These are phyloP conservation scores for Phrynocephalus versicolor DNA, from an alignment of 2,113 vertebrate genomes.

Conservation along the genomic window DNA sequence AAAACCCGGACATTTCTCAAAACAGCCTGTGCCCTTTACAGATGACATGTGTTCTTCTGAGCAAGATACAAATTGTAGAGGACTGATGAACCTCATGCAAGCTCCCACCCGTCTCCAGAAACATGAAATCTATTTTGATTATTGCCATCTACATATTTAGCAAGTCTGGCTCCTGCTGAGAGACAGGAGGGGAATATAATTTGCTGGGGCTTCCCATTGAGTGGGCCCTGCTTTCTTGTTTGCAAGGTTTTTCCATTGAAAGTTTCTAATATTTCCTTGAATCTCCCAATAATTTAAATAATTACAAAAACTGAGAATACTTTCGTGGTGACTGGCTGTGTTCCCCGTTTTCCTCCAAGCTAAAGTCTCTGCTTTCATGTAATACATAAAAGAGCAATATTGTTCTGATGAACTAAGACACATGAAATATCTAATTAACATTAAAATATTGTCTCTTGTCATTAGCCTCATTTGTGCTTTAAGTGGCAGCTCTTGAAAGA, in stretches of 20 bases:
- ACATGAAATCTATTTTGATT: slow-evolving; percentile 2
- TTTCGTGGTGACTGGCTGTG: slow-evolving; percentile 56
- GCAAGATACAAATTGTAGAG: background rate
- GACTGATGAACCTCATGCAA: background rate
- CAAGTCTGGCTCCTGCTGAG: slow-evolving; percentile 44
- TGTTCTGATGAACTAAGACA: slow-evolving; percentile 77
- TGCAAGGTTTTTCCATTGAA: slow-evolving; percentile 63
- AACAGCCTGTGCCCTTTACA: no score
- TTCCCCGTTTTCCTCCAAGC: slow-evolving; percentile 76
- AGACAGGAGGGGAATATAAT: background rate
- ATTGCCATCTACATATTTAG: slow-evolving; percentile 39
- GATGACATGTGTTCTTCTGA: no score
- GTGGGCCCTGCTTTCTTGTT: slow-evolving; percentile 45
- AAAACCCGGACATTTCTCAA: background rate
- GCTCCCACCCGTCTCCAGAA: slow-evolving; percentile 20
- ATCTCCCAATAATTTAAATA: slow-evolving; percentile 75
- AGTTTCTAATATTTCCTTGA: slow-evolving; percentile 66
- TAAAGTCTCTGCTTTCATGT: slow-evolving; percentile 75
- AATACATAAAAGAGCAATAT: slow-evolving; percentile 78
- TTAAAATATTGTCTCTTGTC: slow-evolving; percentile 78
- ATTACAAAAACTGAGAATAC: slow-evolving; percentile 64
- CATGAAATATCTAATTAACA: slow-evolving; percentile 79
- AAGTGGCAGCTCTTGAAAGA: slow-evolving; percentile 68
- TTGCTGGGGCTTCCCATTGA: slow-evolving; percentile 45
- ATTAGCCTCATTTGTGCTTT: slow-evolving; percentile 74